Percentiles rank a stretch among this genome's conserved stretches.
These are phyloP conservation scores for Ylistrum balloti DNA, from an alignment of 1,140 invertebrate genomes.

Conservation along the genomic window DNA sequence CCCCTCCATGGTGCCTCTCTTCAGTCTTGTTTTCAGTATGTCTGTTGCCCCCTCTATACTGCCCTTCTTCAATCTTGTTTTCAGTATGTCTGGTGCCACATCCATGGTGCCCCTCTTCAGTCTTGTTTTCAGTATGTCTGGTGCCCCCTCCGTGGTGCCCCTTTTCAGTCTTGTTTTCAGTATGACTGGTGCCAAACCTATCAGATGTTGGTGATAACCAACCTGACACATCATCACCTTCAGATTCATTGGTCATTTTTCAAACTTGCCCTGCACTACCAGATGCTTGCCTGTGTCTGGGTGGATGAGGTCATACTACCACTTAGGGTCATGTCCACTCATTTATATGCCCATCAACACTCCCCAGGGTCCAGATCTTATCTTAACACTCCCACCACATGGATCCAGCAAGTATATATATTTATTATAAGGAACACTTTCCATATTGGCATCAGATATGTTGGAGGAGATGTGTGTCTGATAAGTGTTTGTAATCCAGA, in stretches of 20 bases:
- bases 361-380: constrained; percentile 3
- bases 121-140: not conserved
- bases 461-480: not conserved
- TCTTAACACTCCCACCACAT: not conserved
- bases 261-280: not conserved
- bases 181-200: not conserved
- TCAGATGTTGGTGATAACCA: not conserved
- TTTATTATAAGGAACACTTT: constrained; percentile 36
- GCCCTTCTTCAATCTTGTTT: too few species aligned
- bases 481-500: not conserved
- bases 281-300: not conserved
- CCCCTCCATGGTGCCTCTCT: too few species aligned
- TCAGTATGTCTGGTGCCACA: too few species aligned
- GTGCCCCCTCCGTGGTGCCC: not conserved
- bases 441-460: not conserved
- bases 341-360: constrained; percentile 18
- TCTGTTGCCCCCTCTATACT: too few species aligned
- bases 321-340: constrained; percentile 16
- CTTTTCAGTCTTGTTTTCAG: not conserved
- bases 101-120: not conserved
- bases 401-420: not conserved
- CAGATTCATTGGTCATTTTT: constrained; percentile 13
- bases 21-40: too few species aligned
- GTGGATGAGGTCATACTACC: not conserved
- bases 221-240: constrained; percentile 10